Conservation (phyloP, 1,140 invertebrate genomes). For the Drosophila repleta region DNA sequence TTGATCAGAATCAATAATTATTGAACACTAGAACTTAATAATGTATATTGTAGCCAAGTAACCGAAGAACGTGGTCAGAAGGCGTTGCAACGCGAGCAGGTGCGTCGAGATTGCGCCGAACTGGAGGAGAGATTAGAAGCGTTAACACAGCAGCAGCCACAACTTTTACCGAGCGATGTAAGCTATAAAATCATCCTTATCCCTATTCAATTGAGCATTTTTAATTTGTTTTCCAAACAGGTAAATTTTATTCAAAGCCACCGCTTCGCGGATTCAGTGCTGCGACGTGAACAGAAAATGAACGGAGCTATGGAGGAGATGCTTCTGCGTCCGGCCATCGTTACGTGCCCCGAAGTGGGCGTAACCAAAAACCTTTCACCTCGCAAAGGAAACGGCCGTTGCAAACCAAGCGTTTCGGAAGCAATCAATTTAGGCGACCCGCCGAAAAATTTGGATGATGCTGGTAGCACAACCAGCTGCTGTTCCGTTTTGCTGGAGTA, state of each 20-base stretch:
- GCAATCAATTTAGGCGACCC: constrained; percentile 61
- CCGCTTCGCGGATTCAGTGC: constrained; percentile 50
- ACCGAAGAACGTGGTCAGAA: constrained; percentile 65
- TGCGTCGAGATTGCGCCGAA: constrained; percentile 71
- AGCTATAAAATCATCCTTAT: constrained; percentile 9
- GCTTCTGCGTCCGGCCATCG: constrained; percentile 66
- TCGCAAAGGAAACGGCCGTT: background rate
- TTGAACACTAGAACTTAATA: no score
- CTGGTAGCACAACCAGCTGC: constrained; percentile 56
- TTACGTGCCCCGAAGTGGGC: constrained; percentile 71
- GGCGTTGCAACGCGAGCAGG: constrained; percentile 75
- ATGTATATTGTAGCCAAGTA: constrained; percentile 40
- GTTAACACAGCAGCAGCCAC: constrained; percentile 58
- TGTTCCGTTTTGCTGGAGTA: constrained; percentile 70
- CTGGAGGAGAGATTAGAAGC: constrained; percentile 73
- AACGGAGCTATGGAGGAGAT: constrained; percentile 72
- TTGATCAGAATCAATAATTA: background rate
- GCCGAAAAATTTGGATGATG: constrained; percentile 14
- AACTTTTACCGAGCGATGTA: constrained; percentile 70
- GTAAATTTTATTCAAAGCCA: constrained; percentile 58
- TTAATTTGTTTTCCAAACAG: constrained; percentile 16
- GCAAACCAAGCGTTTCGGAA: background rate
- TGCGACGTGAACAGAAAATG: constrained; percentile 68
- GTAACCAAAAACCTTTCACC: background rate
- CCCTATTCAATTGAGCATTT: background rate